Evolutionary conservation across 2,888 invertebrate species (phyloP), one percentile per base, ranked within the genome.

Genomic region (Spilarctia lutea): DNA sequence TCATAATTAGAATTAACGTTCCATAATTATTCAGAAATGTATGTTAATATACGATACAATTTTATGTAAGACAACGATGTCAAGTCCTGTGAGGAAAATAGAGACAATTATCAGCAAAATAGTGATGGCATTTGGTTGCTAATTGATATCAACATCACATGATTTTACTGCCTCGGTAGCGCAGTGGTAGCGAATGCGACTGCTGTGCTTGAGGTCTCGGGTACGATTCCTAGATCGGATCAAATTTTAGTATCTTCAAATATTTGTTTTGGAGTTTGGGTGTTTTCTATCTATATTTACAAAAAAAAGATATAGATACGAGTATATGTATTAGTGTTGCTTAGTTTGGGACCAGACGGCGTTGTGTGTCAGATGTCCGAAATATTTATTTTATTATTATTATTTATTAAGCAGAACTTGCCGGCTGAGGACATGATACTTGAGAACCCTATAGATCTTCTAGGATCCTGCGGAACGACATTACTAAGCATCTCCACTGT

Each of bases 1-100:
- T 72, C 35, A 68, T 84, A 72, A 82, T 85, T 73, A 30, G 71
- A 65, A 76, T 20, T 27, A 35, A 56, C 24, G 48, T 42, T 72
- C 42, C 39, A 33, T 60, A 42, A 73, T n/a, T 69, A 56, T 69
- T n/a, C 8, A 69, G 56, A 35, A 13, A 39, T n/a, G 24, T 33
- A 3, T 65, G 16, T 48, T 52, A 30, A 60, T 16, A 16, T 27
- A 27, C 1, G 2, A 4, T 27, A 60, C 27, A 60, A 2, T 16
- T 27, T n/a, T n/a, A 24, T 56, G 56, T 56, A 56, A 13, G n/a
- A n/a, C 13, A n/a, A n/a, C n/a, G 24, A n/a, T 52, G 52, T 20
- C 52, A 52, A 52, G 24, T 10, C 24, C 52, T n/a, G 24, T n/a
- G 24, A 18, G 24, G 3, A 8, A 52, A 24, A 8, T 24, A 52